phyloP scores from a whole-genome alignment of 2,113 vertebrate genomes.

The Tautogolabrus adspersus region DNA sequence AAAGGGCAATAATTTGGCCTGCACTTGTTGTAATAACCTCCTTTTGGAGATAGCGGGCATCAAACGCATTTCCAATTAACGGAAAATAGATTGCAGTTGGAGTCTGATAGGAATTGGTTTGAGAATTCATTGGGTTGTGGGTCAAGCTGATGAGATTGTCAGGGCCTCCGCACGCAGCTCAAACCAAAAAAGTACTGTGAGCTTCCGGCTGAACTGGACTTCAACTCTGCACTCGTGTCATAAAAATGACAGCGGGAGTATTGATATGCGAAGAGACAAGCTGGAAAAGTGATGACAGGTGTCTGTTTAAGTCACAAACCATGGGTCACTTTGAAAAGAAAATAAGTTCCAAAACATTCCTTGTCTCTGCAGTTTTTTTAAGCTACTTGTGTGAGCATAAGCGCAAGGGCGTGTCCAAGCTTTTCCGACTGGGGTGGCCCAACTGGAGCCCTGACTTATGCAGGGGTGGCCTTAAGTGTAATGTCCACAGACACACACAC shows the following conservation, averaged over 20 bases:
- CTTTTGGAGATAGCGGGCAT: conserved; percentile 37
- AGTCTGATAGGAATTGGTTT: conserved; percentile 17
- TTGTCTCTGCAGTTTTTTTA: no score
- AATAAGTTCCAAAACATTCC: not conserved
- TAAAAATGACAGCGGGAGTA: not conserved
- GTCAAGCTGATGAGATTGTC: conserved; percentile 1
- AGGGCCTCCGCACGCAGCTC: not conserved
- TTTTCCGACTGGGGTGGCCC: no score
- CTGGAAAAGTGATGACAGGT: not conserved
- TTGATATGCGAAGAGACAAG: not conserved
- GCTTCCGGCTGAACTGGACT: not conserved
- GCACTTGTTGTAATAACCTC: conserved; percentile 46
- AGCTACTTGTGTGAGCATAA: no score
- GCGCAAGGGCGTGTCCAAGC: no score
- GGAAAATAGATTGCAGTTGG: conserved; percentile 25
- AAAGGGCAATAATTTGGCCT: conserved; percentile 13
- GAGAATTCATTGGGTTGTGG: not conserved
- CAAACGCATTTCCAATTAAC: conserved; percentile 43
- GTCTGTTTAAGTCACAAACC: not conserved
- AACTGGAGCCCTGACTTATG: no score
- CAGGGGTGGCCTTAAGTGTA: no score
- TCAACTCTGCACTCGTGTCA: not conserved
- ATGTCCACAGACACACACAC: no score
- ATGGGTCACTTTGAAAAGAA: not conserved
- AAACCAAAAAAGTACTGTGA: not conserved